These are phyloP conservation scores for Phodopus roborovskii DNA, from an alignment of 2,113 vertebrate species.

Conservation along the genomic window DNA sequence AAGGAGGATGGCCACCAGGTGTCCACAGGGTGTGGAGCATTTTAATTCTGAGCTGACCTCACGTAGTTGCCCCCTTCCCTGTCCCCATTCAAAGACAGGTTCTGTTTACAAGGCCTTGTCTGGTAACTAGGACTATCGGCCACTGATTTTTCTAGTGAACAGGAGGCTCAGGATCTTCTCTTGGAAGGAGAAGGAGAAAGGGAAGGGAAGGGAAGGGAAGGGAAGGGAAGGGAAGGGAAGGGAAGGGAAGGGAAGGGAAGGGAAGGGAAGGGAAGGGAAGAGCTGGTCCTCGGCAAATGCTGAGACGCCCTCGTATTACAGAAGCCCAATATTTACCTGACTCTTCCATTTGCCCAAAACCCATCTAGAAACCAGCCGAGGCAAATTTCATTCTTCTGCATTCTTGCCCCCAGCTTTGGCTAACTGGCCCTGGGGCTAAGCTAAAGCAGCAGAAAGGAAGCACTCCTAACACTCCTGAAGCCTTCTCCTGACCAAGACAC, in stretches of 20 bases:
- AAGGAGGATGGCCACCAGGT: constrained; percentile 19
- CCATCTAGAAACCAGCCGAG: not conserved
- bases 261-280: not conserved
- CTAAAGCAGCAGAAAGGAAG: not conserved
- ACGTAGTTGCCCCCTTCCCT: not conserved
- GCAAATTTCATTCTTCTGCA: not conserved
- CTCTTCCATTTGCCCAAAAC: not conserved
- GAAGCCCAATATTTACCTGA: not conserved
- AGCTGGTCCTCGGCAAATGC: not conserved
- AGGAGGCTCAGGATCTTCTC: constrained; percentile 35
- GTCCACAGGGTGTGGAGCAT: not conserved
- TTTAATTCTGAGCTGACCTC: constrained; percentile 4
- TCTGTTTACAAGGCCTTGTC: constrained; percentile 44
- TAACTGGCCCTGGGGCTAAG: not conserved
- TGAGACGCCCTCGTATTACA: not conserved
- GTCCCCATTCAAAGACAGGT: constrained; percentile 54
- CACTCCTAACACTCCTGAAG: not conserved
- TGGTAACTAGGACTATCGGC: not conserved
- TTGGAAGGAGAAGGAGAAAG: constrained; percentile 1
- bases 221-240: no score
- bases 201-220: no score
- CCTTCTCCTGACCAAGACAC: not conserved
- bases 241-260: no score
- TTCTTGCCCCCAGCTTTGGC: not conserved
- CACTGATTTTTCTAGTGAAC: constrained; percentile 60